Conservation (phyloP, 2,888 invertebrate species). For the Temnothorax rugatulus region DNA sequence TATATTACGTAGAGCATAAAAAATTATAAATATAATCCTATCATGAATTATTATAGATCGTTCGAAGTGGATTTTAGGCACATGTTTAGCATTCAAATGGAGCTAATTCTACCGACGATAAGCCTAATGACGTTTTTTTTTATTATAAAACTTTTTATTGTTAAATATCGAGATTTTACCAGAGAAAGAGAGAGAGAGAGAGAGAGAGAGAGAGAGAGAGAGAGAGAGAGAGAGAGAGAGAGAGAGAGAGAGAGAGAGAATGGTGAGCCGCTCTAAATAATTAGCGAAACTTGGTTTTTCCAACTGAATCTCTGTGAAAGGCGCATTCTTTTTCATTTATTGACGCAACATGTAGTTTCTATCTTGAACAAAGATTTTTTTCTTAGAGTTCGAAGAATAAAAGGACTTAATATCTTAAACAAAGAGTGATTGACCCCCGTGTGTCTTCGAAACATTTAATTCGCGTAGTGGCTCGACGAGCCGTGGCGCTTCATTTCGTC, state of each 20-base stretch:
- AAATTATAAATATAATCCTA: neutral
- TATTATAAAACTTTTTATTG: neutral
- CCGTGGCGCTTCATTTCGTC: slow-evolving; percentile 3
- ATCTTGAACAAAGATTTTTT: neutral
- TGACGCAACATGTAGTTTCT: neutral
- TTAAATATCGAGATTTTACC: neutral
- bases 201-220: no score
- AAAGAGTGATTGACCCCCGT: neutral
- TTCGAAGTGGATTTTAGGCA: no score
- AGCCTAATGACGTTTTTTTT: neutral
- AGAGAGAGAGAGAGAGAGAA: neutral
- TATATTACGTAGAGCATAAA: neutral
- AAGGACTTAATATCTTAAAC: neutral
- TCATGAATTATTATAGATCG: no score
- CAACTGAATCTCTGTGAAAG: neutral
- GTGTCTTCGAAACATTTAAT: neutral
- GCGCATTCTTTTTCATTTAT: neutral
- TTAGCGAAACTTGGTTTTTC: neutral
- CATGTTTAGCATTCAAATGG: neutral
- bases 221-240: no score
- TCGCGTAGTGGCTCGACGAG: neutral
- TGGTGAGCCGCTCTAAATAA: neutral
- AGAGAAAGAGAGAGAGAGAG: neutral
- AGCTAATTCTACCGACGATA: neutral
- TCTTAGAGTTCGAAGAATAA: neutral